Evolutionary conservation across 2,888 invertebrate species (phyloP), one percentile per base, ranked within the genome.

Genomic region (Frankliniella intonsa): DNA sequence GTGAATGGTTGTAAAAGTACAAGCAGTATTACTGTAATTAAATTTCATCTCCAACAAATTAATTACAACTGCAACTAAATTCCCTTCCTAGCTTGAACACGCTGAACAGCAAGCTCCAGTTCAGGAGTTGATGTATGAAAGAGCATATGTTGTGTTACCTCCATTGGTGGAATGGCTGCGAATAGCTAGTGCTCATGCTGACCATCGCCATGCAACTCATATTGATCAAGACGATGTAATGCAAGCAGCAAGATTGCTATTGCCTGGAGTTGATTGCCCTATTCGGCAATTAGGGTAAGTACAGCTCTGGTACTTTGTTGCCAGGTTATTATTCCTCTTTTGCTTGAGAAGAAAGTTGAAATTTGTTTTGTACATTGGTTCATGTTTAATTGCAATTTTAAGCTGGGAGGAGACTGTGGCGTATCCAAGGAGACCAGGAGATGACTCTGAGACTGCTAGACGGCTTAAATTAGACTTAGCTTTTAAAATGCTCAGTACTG

Each of bases 81-180:
- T 19, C 50, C 19, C 22, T 80, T 80, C 50, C 9, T 55, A 49
- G 50, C 22, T 65, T 76, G 25, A 84, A 0, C 86, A 94, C 91
- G 86, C 94, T 87, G 94, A 94, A 86, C 94, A 94, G 86, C 91
- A 91, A 83, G 86, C 88, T 12, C 91, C 91, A 7, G 90, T 92
- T 69, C 92, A 94, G 87, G 94, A 94, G 85, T 89, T 96, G 84
- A 95, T 95, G 87, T 95, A 95, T 84, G 95, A 95, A 88, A 91
- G 96, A 82, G 95, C 96, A 0, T 96, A 95, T 85, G 94, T 95
- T 17, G 96, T 96, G 0, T 89, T 96, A 84, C 97, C 97, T 0
- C 97, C 97, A 17, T 89, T 97, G 83, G 93, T 95, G n/a, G 97
- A 97, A 89, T 97, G 97, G 97, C 89, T 96, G 84, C 90, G 97